Percentiles rank a stretch among this genome's conserved stretches.
Conservation (phyloP, 2,797 vertebrate genomes). For the Rhinophrynus dorsalis region DNA sequence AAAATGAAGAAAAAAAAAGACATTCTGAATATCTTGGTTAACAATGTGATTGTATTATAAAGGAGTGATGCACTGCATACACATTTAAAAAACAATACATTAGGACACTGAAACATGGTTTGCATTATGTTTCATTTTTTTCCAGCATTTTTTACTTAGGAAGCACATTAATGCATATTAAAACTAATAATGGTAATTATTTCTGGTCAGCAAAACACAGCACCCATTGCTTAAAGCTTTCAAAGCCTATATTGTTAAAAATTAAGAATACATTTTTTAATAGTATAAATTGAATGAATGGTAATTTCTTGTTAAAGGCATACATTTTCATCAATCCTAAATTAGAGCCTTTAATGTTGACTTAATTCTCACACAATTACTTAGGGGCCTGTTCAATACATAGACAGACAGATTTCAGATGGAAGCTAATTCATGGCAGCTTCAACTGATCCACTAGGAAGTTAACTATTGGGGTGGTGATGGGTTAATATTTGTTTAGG, state of each 20-base stretch:
- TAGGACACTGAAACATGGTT: neutral
- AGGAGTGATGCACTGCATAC: no score
- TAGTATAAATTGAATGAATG: neutral
- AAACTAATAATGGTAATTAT: constrained; percentile 1
- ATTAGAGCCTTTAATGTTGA: neutral
- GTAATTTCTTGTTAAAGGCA: neutral
- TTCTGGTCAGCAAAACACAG: neutral
- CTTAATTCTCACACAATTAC: neutral
- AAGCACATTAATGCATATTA: neutral
- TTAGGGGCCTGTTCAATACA: no score
- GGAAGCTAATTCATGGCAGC: no score
- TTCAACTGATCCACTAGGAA: no score
- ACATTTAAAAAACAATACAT: no score
- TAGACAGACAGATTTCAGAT: no score
- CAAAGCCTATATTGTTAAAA: neutral
- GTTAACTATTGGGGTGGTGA: no score
- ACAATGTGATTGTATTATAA: no score
- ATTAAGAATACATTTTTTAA: no score
- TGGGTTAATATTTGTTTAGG: no score
- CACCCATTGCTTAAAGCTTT: neutral
- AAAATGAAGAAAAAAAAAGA: no score
- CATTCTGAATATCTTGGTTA: no score
- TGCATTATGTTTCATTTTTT: neutral
- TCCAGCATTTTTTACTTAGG: neutral
- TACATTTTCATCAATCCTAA: neutral